These are phyloP conservation scores for Drosophila rubida DNA, from an alignment of 2,888 invertebrate species.

Conservation along the genomic window DNA sequence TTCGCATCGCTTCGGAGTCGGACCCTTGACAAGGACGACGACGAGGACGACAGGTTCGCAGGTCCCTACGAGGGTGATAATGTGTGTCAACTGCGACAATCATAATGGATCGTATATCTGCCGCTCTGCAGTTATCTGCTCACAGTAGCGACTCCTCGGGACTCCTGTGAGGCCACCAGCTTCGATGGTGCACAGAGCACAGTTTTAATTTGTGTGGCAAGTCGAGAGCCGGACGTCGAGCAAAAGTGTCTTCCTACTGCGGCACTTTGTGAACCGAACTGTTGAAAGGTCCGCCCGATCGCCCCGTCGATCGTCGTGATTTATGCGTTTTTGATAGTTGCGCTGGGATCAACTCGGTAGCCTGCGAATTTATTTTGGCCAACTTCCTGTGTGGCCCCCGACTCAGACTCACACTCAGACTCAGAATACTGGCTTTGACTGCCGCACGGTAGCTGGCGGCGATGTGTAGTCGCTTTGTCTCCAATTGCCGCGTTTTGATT, in stretches of 20 bases:
- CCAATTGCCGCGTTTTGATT: slow-evolving; percentile 59
- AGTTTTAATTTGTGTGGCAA: slow-evolving; percentile 76
- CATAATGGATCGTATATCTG: slow-evolving; percentile 73
- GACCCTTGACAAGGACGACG: background rate
- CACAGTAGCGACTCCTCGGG: slow-evolving; percentile 66
- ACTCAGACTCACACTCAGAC: background rate
- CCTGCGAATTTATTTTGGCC: slow-evolving; percentile 59
- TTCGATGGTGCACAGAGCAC: too few species aligned
- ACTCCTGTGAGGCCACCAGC: slow-evolving; percentile 78
- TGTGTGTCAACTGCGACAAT: slow-evolving; percentile 80
- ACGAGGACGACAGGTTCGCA: slow-evolving; percentile 66
- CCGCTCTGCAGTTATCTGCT: slow-evolving; percentile 62
- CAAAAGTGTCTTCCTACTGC: slow-evolving; percentile 36
- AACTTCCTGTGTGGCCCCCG: slow-evolving; percentile 71
- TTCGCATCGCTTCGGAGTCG: slow-evolving; percentile 46
- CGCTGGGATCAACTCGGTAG: slow-evolving; percentile 36
- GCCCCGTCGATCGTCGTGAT: slow-evolving; percentile 58
- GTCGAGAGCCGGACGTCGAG: slow-evolving; percentile 33
- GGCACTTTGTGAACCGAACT: slow-evolving; percentile 66
- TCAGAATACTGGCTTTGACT: slow-evolving; percentile 13
- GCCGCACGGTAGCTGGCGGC: slow-evolving; percentile 62
- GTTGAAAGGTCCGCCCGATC: slow-evolving; percentile 70
- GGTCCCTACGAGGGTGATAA: slow-evolving; percentile 68
- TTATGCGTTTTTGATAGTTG: slow-evolving; percentile 79
- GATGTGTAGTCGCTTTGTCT: slow-evolving; percentile 56